These are phyloP conservation scores for Morpho deidamia DNA, from an alignment of 2,888 invertebrate genomes.

Conservation along the genomic window DNA sequence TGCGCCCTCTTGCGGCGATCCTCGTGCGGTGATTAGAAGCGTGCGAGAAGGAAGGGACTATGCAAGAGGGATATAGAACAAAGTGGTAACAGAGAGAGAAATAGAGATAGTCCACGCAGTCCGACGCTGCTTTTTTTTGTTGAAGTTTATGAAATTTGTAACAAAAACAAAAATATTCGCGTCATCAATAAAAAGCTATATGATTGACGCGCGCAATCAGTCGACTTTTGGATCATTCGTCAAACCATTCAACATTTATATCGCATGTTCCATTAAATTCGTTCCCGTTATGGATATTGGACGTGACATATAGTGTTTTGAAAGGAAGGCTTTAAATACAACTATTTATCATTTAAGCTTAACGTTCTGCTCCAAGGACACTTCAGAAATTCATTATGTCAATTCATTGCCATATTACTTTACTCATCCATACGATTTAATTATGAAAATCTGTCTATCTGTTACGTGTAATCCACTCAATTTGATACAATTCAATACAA, in stretches of 20 bases:
- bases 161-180: not conserved
- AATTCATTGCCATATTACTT: too few species aligned
- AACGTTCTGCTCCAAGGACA: not conserved
- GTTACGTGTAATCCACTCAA: too few species aligned
- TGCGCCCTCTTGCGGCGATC: too few species aligned
- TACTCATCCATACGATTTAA: not conserved
- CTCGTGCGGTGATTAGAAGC: too few species aligned
- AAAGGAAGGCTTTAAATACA: conserved; percentile 10
- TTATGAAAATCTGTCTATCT: too few species aligned
- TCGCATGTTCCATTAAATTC: conserved; percentile 14
- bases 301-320: conserved; percentile 15
- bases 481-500: too few species aligned
- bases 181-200: conserved; percentile 7
- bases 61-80: too few species aligned
- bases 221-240: conserved; percentile 7
- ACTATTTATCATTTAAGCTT: conserved; percentile 10
- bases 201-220: conserved; percentile 18
- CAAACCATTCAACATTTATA: conserved; percentile 10
- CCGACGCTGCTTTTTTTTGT: too few species aligned
- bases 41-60: too few species aligned
- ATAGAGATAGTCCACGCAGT: too few species aligned
- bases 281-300: conserved; percentile 11
- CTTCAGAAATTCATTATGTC: not conserved
- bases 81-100: too few species aligned
- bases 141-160: not conserved